A percentile compares a stretch with the other conserved stretches of the same genome.
These are phyloP conservation scores for Lepus americanus DNA, from an alignment of 2,113 vertebrate genomes.

Conservation along the genomic window DNA sequence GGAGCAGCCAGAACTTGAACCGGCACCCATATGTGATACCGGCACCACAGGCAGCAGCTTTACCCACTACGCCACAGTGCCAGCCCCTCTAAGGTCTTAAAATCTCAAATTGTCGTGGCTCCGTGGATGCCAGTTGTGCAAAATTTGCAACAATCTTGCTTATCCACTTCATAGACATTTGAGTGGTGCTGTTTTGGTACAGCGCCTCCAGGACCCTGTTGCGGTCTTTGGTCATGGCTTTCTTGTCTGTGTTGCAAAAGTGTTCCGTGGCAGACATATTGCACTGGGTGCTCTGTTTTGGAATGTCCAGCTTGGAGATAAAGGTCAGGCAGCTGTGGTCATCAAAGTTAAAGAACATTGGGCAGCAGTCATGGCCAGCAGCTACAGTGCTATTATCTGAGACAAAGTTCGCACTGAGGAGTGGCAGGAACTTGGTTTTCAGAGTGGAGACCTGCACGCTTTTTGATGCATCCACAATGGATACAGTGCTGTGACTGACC, in stretches of 20 bases:
- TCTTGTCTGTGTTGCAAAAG: constrained; percentile 99
- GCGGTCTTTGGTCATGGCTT: constrained; percentile 97
- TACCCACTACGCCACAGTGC: no score
- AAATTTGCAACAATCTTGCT: constrained; percentile 98
- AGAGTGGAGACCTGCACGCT: background rate
- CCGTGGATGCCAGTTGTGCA: constrained; percentile 99
- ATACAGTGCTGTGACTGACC: constrained; percentile 96
- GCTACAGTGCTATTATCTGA: no score
- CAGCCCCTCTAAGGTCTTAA: no score
- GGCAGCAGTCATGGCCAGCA: constrained; percentile 97
- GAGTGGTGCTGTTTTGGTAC: constrained; percentile 99
- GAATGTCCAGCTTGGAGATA: constrained; percentile 97
- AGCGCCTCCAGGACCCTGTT: constrained; percentile 97
- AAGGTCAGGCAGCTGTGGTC: constrained; percentile 95
- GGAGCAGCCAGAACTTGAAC: no score
- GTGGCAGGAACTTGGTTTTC: background rate
- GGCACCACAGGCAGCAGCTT: no score
- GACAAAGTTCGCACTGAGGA: background rate
- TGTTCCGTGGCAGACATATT: constrained; percentile 99
- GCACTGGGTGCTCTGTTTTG: constrained; percentile 98
- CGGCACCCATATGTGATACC: no score
- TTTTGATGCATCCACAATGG: background rate
- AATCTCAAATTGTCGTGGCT: constrained; percentile 99
- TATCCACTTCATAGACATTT: constrained; percentile 99
- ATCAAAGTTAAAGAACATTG: constrained; percentile 97